Conservation (phyloP, 2,113 vertebrate genomes). For the Merops nubicus region DNA sequence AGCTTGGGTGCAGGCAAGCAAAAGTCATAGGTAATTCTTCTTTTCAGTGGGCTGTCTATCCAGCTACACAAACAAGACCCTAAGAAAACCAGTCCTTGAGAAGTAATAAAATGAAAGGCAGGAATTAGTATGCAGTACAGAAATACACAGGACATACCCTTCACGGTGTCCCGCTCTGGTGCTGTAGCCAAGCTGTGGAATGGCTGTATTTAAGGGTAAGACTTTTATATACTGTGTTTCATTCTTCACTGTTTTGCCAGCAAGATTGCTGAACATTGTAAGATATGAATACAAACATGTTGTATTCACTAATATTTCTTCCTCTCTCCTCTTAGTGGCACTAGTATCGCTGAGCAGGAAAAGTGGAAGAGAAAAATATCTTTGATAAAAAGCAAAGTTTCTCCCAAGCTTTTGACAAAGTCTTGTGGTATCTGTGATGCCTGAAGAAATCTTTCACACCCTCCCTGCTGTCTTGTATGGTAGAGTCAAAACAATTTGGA, state of each 20-base stretch:
- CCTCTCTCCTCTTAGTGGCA: not conserved
- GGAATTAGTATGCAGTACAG: not conserved
- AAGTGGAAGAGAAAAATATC: not conserved
- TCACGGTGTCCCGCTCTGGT: not conserved
- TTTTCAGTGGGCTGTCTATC: not conserved
- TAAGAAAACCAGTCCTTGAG: rapidly evolving
- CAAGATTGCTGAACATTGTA: not conserved
- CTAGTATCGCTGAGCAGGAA: not conserved
- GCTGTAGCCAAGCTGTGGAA: not conserved
- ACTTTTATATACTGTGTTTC: not conserved
- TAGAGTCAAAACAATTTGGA: not conserved
- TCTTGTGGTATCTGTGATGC: not conserved
- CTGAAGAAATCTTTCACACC: not conserved
- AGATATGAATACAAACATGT: not conserved
- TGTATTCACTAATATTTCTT: not conserved
- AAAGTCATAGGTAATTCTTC: not conserved
- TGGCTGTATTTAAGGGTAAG: not conserved
- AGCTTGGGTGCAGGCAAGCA: not conserved
- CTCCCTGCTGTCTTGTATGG: not conserved
- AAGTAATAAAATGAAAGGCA: not conserved
- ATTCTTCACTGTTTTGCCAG: not conserved
- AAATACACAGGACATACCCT: not conserved
- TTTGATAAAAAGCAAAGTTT: not conserved
- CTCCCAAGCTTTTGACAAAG: not conserved
- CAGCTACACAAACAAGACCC: not conserved